Base-by-base conservation (phyloP, 1,140 invertebrate species). In the Nasonia vitripennis region DNA sequence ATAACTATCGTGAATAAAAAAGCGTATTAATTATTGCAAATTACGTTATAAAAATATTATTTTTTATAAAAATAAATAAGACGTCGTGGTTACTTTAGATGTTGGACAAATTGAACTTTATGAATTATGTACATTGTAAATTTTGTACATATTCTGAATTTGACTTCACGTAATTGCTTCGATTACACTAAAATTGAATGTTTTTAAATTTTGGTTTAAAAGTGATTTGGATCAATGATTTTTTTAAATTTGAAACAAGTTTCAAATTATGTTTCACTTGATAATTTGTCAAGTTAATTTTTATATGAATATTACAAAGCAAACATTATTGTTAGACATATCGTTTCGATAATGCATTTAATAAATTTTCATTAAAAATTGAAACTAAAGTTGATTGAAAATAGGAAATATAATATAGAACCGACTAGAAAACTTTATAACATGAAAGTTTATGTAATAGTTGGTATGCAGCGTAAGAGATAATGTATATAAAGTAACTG, bases 401-500 rank as follows among this genome's bases (percentile, higher is more conserved):
- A n/a, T 62, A 62, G 55, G 55, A n/a, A 62, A 20, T 7, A 37
- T 37, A 37, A 6, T 62, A 62, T n/a, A 62, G 55, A 62, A 62
- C 17, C 7, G 55, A 6, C 55, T 62, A 62, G 17, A n/a, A 3
- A 62, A 62, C 17, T 6, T n/a, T 20, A 62, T 62, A 62, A 6
- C 7, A 55, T 55, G 51, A 55, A 14, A 55, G 17, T 55, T 55
- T 55, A 55, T 31, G 4, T 41, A 34, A 9, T 68, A 68, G 31
- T 41, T 68, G 20, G 9, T 37, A 9, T n/a, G 20, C 17, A 37
- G 41, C n/a, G 4, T 67, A 67, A 78, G 0, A 78, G 7, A 68
- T 41, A 68, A 79, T 68, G 78, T 79, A 68, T 67, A 80, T 80
- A 70, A n/a, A 62, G 6, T 62, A 62, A 62, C 20, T 20, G 20